Conservation (phyloP, 1,140 invertebrate genomes). For the honey bee (Apis mellifera) region DNA sequence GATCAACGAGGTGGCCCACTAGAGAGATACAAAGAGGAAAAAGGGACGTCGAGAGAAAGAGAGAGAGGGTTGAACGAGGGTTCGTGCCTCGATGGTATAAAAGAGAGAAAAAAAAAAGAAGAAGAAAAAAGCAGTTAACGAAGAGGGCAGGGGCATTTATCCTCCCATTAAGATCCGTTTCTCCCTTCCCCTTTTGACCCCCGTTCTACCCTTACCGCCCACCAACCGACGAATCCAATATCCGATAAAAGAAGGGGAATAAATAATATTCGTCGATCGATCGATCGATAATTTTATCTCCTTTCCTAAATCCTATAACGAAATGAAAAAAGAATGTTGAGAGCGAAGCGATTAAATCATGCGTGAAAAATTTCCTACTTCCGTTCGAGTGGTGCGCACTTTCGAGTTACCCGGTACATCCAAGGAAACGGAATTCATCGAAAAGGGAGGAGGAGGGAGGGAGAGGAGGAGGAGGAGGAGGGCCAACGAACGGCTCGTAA, state of each 20-base stretch:
- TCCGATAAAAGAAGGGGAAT: neutral
- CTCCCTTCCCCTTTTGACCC: neutral
- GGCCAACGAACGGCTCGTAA: slow-evolving; percentile 7
- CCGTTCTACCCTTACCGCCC: neutral
- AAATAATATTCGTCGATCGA: too few species aligned
- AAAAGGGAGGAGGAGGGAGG: too few species aligned
- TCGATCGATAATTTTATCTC: too few species aligned
- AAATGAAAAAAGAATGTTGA: too few species aligned
- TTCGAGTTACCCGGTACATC: too few species aligned
- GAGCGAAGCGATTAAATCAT: too few species aligned
- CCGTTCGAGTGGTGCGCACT: too few species aligned
- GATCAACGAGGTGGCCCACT: slow-evolving; percentile 53
- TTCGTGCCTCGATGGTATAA: slow-evolving; percentile 9
- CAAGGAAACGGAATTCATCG: too few species aligned
- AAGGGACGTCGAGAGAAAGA: slow-evolving; percentile 34
- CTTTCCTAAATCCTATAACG: too few species aligned
- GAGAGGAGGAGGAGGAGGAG: neutral
- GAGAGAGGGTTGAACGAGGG: slow-evolving; percentile 45
- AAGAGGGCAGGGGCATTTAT: slow-evolving; percentile 36
- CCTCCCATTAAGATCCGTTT: slow-evolving; percentile 30
- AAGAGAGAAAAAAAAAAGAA: slow-evolving; percentile 10
- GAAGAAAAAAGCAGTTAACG: slow-evolving; percentile 12
- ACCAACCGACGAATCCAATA: neutral
- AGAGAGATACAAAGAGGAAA: slow-evolving; percentile 48
- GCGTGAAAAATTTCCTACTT: too few species aligned